phyloP scores from a whole-genome alignment of 2,888 invertebrate genomes.

The Lottia gigantea region DNA sequence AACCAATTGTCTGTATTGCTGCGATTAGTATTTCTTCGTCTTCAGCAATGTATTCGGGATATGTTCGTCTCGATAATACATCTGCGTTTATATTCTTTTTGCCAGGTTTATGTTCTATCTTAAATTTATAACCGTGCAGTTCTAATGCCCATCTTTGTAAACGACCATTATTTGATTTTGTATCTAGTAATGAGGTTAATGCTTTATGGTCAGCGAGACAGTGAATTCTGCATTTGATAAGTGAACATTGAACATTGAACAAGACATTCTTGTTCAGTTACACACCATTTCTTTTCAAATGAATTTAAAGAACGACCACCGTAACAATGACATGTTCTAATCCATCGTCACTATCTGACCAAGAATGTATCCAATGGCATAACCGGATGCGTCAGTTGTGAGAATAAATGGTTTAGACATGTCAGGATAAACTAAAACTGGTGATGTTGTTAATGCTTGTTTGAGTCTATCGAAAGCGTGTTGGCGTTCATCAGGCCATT shows the following conservation, averaged over 20 bases:
- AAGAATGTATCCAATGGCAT: constrained; percentile 24
- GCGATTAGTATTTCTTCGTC: neutral
- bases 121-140: constrained; percentile 23
- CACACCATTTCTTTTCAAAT: constrained; percentile 13
- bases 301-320: constrained; percentile 21
- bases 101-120: neutral
- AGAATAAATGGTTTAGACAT: constrained; percentile 27
- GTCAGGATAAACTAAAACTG: constrained; percentile 35
- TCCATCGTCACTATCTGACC: constrained; percentile 17
- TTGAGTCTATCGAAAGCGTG: constrained; percentile 28
- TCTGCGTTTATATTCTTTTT: neutral
- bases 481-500: constrained; percentile 31
- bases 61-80: neutral
- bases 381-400: constrained; percentile 25
- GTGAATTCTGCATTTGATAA: constrained; percentile 23
- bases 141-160: constrained; percentile 28
- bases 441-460: constrained; percentile 23
- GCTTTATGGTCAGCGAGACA: constrained; percentile 29
- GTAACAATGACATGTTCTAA: constrained; percentile 21
- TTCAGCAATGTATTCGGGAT: neutral
- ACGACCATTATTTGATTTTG: constrained; percentile 19
- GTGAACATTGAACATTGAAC: constrained; percentile 26
- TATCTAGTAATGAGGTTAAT: constrained; percentile 21
- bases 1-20: neutral
- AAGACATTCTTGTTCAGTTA: constrained; percentile 28